These are phyloP conservation scores for Apoderus coryli DNA, from an alignment of 2,888 invertebrate genomes.

Conservation along the genomic window DNA sequence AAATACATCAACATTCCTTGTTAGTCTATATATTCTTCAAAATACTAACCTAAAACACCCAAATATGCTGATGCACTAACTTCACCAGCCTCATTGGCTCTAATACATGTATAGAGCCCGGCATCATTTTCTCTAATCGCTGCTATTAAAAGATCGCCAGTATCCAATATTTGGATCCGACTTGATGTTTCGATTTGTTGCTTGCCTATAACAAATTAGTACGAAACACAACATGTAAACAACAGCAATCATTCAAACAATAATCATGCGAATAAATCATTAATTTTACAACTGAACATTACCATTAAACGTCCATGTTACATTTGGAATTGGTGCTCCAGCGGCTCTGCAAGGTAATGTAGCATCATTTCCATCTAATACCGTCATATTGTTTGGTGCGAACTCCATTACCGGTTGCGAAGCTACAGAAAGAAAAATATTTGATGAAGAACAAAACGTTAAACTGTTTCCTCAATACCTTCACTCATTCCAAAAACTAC, in stretches of 20 bases:
- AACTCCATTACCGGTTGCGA: conserved; percentile 76
- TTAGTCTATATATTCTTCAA: no score
- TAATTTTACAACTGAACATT: conserved; percentile 30
- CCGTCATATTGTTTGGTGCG: conserved; percentile 74
- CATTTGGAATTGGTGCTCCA: conserved; percentile 82
- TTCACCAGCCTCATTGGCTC: conserved; percentile 80
- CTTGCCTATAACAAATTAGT: conserved; percentile 40
- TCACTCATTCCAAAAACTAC: conserved; percentile 1
- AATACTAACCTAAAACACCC: conserved; percentile 68
- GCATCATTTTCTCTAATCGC: conserved; percentile 71
- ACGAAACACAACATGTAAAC: neutral
- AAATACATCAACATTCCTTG: no score
- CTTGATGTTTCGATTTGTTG: conserved; percentile 51
- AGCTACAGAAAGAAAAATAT: conserved; percentile 37
- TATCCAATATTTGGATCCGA: conserved; percentile 71
- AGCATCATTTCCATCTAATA: conserved; percentile 86
- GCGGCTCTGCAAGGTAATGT: conserved; percentile 75
- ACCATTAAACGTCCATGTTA: conserved; percentile 89
- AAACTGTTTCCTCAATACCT: conserved; percentile 9
- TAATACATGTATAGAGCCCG: conserved; percentile 78
- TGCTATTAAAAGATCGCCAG: conserved; percentile 77
- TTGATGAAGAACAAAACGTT: no score
- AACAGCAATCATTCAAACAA: neutral
- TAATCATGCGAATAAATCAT: conserved; percentile 3
- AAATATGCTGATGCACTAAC: conserved; percentile 71